Base-by-base conservation (phyloP, 2,113 vertebrate genomes). In the Lophura nycthemera region DNA sequence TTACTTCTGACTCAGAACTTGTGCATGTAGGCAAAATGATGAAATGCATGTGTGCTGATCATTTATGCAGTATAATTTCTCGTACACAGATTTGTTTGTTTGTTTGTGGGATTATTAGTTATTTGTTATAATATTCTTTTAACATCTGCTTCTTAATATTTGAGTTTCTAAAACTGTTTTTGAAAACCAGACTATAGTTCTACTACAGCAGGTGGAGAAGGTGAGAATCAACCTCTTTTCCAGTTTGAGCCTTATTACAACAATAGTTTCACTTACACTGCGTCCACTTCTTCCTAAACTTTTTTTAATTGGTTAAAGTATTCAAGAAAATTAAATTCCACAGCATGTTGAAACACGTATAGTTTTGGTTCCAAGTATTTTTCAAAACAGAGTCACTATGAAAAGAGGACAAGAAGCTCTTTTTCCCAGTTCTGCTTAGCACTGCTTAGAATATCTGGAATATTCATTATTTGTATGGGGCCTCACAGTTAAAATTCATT, bases 1-100 rank as follows among this genome's bases (percentile, higher is more conserved):
- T 34, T 59, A 10, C 63, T 91, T 54, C 92, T 60, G 81, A 78
- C 77, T 97, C 47, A 32, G 74, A 83, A 30, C 66, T 79, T 10
- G 40, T 61, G 36, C 17, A 25, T 88, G 79, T 77, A 81, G 93
- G 83, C 69, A 88, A 80, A 90, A 90, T 57, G 32, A 78, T 94
- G 73, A 87, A 89, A 79, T 79, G 56, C 22, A 32, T 43, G 54
- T 74, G 61, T 88, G 19, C 71, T 77, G 83, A 30, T 59, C 38
- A 15, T 32, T 43, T 82, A 15, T 8, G 48, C 67, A n/a, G 42
- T 72, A 91, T 77, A 15, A 56, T 61, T 88, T 42, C 45, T 80
- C 34, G 43, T 73, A 69, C 34, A 16, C 22, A 12, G 15, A 56
- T 52, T 89, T 95, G 83, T 25, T 82, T 60, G 61, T 43, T 56